A percentile compares a stretch with the other conserved stretches of the same genome.
Evolutionary conservation across 2,113 vertebrate species (phyloP).

Genomic region (Ageneiosus marmoratus): DNA sequence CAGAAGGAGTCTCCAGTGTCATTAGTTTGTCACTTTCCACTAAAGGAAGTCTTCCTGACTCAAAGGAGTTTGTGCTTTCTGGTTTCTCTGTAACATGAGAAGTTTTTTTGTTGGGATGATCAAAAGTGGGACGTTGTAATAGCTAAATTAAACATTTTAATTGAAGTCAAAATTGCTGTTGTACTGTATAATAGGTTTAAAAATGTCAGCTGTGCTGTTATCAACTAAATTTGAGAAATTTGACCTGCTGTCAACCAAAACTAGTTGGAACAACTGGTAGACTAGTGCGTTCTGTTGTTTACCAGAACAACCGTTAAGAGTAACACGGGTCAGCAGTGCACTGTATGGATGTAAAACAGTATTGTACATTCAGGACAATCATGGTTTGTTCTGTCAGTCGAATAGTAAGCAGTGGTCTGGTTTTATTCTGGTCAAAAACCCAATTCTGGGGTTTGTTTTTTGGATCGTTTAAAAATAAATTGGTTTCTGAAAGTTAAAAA

Average conservation of each 20-base stretch:
- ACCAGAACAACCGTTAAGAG: neutral
- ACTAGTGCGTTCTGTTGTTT: neutral
- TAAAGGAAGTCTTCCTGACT: neutral
- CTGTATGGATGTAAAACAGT: neutral
- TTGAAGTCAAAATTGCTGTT: neutral
- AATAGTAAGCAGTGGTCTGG: neutral
- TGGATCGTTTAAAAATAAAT: neutral
- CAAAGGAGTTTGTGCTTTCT: neutral
- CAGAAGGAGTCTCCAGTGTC: neutral
- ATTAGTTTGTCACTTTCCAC: neutral
- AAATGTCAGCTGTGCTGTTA: neutral
- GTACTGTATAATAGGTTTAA: neutral
- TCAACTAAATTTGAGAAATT: neutral
- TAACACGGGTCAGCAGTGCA: neutral
- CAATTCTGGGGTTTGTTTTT: neutral
- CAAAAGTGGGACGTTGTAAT: neutral
- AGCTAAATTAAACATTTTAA: neutral
- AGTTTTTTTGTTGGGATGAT: neutral
- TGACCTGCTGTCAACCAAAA: neutral
- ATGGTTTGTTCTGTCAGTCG: neutral
- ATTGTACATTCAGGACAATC: neutral
- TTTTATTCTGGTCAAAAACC: neutral
- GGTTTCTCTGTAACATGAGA: neutral
- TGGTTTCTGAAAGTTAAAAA: neutral
- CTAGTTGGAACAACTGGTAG: neutral